Evolutionary conservation across 2,797 vertebrate species (phyloP), one percentile per base, ranked within the genome.

Genomic region (Hoplostethus mediterraneus): DNA sequence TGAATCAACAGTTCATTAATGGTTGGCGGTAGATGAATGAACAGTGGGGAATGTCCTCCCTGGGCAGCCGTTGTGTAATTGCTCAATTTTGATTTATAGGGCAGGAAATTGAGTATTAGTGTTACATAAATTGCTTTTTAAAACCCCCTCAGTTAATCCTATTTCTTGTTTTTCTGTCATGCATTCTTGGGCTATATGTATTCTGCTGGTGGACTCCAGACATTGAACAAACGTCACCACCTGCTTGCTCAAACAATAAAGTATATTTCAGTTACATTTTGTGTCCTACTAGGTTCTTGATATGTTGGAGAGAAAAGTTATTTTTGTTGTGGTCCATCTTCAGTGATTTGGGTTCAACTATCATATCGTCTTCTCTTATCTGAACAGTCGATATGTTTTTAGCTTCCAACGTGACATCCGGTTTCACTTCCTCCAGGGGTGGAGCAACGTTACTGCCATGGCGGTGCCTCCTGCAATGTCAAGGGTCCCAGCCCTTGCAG

Each of bases 51-150:
- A 67, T 25, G 71, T 88, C 74, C 73, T 85, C 60, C 4, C 73
- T 60, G 82, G 77, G 73, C 82, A 79, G 74, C 74, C 9, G 55
- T 81, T 81, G 63, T 84, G 71, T 82, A 85, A 87, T 80, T 70
- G 71, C 68, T 13, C 65, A 44, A 11, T 85, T 82, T 61, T 52
- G 42, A 67, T 88, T 89, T 84, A 67, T 54, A 73, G 60, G 59
- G 40, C 81, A 79, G 84, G 77, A 87, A 85, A 88, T 82, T 63
- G 44, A 73, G 81, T 85, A 76, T 84, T 80, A 65, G 72, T 4
- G 56, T 89, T 83, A 62, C 68, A 86, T 90, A 87, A 82, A 87
- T 75, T 60, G 56, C 65, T 72, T 82, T 86, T 89, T 67, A 73
- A 85, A 67, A 68, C 59, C 79, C 38, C 25, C 38, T 42, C 59